Evolutionary conservation across 2,113 vertebrate species (phyloP).

Genomic region (Eurystomus gularis): DNA sequence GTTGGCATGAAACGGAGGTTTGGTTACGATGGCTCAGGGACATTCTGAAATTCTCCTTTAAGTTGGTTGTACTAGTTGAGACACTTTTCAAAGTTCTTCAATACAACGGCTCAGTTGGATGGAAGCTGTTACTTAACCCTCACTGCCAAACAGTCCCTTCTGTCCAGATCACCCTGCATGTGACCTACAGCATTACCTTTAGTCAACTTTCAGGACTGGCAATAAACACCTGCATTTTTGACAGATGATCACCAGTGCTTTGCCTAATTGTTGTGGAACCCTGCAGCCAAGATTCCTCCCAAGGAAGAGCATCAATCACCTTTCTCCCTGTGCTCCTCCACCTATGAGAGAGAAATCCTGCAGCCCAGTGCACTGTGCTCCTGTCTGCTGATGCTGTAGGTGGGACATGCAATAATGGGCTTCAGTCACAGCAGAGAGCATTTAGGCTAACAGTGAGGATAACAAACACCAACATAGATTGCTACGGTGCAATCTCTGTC

Average conservation of each 20-base stretch:
- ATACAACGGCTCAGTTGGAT: neutral
- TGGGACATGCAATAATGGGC: accelerated
- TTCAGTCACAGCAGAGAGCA: neutral
- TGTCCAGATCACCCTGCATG: neutral
- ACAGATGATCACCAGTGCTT: neutral
- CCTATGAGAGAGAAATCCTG: neutral
- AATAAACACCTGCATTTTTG: neutral
- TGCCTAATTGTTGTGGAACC: neutral
- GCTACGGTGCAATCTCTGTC: neutral
- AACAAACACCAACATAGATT: neutral
- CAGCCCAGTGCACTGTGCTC: neutral
- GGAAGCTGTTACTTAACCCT: neutral
- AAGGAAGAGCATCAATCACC: neutral
- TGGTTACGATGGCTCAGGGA: neutral
- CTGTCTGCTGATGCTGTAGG: neutral
- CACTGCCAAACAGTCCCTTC: neutral
- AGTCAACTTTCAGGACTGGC: neutral
- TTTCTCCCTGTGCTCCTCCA: neutral
- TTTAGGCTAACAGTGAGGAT: neutral
- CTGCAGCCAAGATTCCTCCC: neutral
- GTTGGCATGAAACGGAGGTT: neutral
- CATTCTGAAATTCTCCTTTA: neutral
- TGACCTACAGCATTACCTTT: neutral
- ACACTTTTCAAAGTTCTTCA: neutral
- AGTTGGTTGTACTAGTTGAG: neutral